These are phyloP conservation scores for Callopanchax toddi DNA, from an alignment of 2,113 vertebrate genomes.

Conservation along the genomic window DNA sequence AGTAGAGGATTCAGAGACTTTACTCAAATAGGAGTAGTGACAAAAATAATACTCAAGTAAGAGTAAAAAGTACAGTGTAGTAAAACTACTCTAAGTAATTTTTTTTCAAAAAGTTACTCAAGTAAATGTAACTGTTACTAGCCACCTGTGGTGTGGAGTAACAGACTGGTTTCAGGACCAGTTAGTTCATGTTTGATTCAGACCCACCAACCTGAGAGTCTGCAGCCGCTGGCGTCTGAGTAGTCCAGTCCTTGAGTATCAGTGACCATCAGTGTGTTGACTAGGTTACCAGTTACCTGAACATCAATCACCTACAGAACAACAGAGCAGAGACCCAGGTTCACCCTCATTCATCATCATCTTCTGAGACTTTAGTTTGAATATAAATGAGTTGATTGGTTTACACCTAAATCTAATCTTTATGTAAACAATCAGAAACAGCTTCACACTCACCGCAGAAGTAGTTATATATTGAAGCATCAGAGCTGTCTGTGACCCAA, in stretches of 20 bases:
- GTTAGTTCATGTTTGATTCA: no score
- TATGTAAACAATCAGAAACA: no score
- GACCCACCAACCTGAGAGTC: conserved; percentile 8
- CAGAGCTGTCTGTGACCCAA: not conserved
- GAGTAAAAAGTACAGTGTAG: no score
- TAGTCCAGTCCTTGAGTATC: not conserved
- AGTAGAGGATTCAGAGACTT: no score
- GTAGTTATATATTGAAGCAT: not conserved
- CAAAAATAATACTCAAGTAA: no score
- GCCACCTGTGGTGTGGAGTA: no score
- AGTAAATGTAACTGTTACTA: not conserved
- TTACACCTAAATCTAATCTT: no score
- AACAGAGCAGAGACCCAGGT: not conserved
- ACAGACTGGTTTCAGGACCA: not conserved
- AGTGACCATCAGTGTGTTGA: not conserved
- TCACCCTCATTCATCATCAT: no score
- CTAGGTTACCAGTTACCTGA: not conserved
- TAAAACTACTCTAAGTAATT: no score
- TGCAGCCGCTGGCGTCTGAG: conserved; percentile 14
- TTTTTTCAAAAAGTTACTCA: no score
- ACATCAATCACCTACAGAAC: not conserved
- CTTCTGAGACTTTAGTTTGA: no score
- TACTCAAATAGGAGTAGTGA: not conserved
- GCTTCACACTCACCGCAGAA: conserved; percentile 13
- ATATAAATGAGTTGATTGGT: no score